Conservation (phyloP, 2,113 vertebrate species). For the Podiceps cristatus region DNA sequence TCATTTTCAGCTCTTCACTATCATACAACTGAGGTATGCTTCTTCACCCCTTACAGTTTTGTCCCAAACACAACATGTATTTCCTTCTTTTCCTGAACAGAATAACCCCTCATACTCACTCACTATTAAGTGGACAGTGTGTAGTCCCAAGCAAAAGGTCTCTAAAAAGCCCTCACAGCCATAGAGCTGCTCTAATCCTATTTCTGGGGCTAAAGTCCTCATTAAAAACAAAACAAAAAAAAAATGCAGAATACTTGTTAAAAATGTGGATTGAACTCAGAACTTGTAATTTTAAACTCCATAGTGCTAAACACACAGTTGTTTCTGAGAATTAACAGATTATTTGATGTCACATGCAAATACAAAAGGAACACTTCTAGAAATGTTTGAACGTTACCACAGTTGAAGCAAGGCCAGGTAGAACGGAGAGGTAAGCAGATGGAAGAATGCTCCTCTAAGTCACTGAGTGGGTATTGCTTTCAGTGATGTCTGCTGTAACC, state of each 20-base stretch:
- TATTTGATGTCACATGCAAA: background rate
- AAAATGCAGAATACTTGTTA: background rate
- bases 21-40: fast-evolving
- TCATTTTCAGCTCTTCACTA: background rate
- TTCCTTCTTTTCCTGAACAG: background rate
- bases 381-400: background rate
- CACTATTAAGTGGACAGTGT: fast-evolving
- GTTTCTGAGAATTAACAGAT: background rate
- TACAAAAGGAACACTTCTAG: background rate
- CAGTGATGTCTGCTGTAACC: background rate
- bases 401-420: background rate
- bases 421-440: background rate
- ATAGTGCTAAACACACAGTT: fast-evolving
- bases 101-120: background rate
- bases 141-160: background rate
- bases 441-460: background rate
- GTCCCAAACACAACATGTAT: background rate
- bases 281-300: background rate
- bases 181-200: background rate
- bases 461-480: background rate
- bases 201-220: background rate
- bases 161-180: background rate
- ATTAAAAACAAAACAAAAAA: background rate
- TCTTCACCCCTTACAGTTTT: background rate
- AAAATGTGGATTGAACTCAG: background rate